Evolutionary conservation across 2,797 vertebrate species (phyloP), one percentile per base, ranked within the genome.

Genomic region (Dallia pectoralis): DNA sequence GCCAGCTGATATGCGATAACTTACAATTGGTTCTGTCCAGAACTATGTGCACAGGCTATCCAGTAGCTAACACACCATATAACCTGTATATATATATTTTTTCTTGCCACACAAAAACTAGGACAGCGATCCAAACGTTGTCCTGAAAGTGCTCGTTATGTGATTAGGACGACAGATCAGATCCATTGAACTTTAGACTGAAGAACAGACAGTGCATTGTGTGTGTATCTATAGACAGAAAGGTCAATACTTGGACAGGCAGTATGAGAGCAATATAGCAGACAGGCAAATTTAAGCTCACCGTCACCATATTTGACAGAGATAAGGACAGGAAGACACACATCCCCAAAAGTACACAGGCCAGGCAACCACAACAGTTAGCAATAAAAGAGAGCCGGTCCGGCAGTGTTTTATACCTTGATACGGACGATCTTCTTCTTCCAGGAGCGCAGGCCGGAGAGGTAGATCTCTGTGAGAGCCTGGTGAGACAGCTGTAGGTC

Each of bases 391-490:
- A 59, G 11, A 40, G 44, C 47, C 18, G 71, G 29, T 8, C 36
- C 2, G 32, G 73, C 47, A 1, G 11, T 9, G 30, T 4, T 15
- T 61, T 18, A 56, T 83, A 94, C 94, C 90, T 94, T 95, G 16
- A 94, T 79, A 67, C 93, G 87, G 33, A 92, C 85, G 36, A 94
- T 40, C 0, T 89, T 89, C 59, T 93, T 94, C 82, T 91, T 94
- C 94, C 94, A 95, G 49, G 93, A 94, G 19, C 91, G 91, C 9
- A 93, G 81, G 29, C 92, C 93, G 1, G 93, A 94, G 69, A 93
- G 90, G 87, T 94, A 95, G 82, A 95, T 91, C 87, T 95, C 91
- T 8, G 88, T 88, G 71, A 94, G 87, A 16, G 93, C 94, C 84
- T 94, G 91, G 59, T 94, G 93, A 69, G 93, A 93, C 71, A 95